A percentile compares a stretch with the other conserved stretches of the same genome.
phyloP scores from a whole-genome alignment of 1,140 invertebrate genomes.

The Micrasema minimum region DNA sequence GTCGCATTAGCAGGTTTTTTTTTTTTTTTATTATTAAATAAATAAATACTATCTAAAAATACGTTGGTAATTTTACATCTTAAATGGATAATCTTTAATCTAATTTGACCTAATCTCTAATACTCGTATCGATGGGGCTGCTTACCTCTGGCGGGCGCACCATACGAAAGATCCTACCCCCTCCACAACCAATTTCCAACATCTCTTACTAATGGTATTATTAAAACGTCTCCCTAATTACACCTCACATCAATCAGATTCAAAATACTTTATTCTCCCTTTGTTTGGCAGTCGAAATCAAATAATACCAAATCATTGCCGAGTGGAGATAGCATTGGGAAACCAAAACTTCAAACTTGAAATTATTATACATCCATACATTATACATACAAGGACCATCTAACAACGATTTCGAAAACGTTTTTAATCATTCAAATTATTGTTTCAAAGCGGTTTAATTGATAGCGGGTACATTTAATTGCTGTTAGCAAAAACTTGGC shows the following conservation, averaged over 20 bases:
- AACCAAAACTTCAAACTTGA: too few relatives aligned
- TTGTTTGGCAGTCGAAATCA: conserved; percentile 53
- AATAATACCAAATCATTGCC: conserved; percentile 51
- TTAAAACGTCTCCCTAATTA: conserved; percentile 69
- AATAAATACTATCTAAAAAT: too few relatives aligned
- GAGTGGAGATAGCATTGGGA: conserved; percentile 8
- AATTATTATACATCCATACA: too few relatives aligned
- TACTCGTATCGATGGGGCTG: background rate
- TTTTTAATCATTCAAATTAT: conserved; percentile 28
- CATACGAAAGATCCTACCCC: conserved; percentile 13
- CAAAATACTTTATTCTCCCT: conserved; percentile 52
- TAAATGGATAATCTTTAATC: too few relatives aligned
- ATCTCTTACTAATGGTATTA: conserved; percentile 62
- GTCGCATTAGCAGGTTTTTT: too few relatives aligned
- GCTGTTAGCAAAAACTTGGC: conserved; percentile 4
- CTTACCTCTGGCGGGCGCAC: conserved; percentile 9
- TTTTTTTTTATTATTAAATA: too few relatives aligned
- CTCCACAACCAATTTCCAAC: conserved; percentile 7
- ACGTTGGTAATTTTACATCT: too few relatives aligned
- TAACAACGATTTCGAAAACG: background rate
- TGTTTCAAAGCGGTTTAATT: conserved; percentile 22
- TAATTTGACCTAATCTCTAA: too few relatives aligned
- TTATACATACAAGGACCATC: too few relatives aligned
- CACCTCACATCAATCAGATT: conserved; percentile 68
- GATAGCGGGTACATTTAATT: conserved; percentile 21